A percentile compares a stretch with the other conserved stretches of the same genome.
Conservation (phyloP, 2,113 vertebrate genomes). For the Himantopus leucocephalus region DNA sequence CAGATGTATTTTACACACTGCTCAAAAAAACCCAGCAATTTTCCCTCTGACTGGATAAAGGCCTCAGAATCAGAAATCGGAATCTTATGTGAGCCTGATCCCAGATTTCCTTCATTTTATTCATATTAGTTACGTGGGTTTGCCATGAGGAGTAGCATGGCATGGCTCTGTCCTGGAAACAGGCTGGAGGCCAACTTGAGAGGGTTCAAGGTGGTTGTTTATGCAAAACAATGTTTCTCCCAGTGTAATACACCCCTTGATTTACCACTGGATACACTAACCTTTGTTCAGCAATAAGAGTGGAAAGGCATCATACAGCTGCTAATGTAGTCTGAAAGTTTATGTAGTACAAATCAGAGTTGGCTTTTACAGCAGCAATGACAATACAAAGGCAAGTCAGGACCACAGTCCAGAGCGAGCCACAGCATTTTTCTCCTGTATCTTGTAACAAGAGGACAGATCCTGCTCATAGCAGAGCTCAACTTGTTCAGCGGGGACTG, state of each 20-base stretch:
- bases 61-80: not conserved
- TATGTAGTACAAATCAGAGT: not conserved
- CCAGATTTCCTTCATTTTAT: not conserved
- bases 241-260: not conserved
- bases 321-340: not conserved
- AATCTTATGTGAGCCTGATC: not conserved
- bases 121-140: not conserved
- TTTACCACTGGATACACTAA: not conserved
- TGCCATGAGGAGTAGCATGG: not conserved
- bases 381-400: not conserved
- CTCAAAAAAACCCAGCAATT: not conserved
- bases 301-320: not conserved
- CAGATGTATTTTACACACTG: not conserved
- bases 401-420: not conserved
- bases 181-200: not conserved
- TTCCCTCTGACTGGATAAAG: not conserved
- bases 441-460: not conserved
- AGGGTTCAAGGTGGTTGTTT: not conserved
- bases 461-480: not conserved
- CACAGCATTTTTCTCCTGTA: not conserved
- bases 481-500: not conserved
- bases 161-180: not conserved
- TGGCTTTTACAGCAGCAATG: not conserved
- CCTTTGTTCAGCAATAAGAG: not conserved
- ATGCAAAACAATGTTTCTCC: not conserved